Evolutionary conservation across 2,888 invertebrate genomes (phyloP).

Genomic region (Catocala sponsa): DNA sequence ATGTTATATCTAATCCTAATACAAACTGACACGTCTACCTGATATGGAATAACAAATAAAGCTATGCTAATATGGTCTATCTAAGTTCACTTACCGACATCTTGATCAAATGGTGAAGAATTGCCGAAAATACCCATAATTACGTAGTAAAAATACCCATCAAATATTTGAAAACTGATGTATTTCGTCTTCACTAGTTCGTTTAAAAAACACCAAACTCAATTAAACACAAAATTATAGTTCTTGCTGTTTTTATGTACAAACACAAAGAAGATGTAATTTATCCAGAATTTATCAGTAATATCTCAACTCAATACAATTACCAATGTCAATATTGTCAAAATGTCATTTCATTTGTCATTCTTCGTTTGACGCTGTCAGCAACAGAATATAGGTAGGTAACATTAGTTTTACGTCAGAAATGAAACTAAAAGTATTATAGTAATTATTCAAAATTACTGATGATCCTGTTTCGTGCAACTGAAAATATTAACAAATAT

Average conservation of each 20-base stretch:
- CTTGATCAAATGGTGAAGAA: conserved; percentile 48
- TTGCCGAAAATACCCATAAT: conserved; percentile 47
- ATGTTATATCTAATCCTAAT: no score
- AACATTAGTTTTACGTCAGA: no score
- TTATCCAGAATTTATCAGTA: background rate
- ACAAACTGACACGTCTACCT: no score
- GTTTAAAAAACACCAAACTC: background rate
- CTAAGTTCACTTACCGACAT: conserved; percentile 46
- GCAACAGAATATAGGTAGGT: no score
- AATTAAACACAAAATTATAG: background rate
- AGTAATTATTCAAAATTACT: no score
- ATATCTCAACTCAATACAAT: conserved; percentile 5
- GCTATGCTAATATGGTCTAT: background rate
- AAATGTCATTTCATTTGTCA: background rate
- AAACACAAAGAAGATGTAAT: conserved; percentile 15
- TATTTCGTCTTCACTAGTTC: background rate
- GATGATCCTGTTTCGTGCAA: no score
- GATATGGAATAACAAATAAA: background rate
- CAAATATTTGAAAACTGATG: conserved; percentile 3
- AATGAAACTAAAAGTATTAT: no score
- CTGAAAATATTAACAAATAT: no score
- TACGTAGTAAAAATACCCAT: conserved; percentile 10
- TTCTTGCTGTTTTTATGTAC: background rate
- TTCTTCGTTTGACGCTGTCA: no score
- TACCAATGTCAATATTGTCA: conserved; percentile 7